Evolutionary conservation across 2,113 vertebrate species (phyloP), one percentile per base, ranked within the genome.

Genomic region (Perca schrenkii): DNA sequence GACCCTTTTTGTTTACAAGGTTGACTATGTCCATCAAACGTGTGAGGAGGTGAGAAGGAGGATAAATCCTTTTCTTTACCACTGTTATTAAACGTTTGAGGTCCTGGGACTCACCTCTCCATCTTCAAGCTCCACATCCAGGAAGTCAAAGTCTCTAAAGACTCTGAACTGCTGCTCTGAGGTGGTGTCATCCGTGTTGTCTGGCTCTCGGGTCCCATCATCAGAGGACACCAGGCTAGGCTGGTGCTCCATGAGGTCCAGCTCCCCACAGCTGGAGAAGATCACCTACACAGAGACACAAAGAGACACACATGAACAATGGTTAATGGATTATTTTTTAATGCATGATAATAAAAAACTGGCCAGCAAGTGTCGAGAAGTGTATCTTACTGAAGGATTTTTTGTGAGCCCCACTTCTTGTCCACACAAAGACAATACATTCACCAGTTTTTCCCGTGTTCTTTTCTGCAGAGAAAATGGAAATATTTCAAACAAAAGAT

Each of bases 91-190:
- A n/a, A 25, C 11, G 0, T 40, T 3, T 4, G 4, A 40, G 10
- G 14, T 58, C 36, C 17, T 5, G 4, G 60, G 13, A 80, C 93
- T 90, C 95, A 99, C 98, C 98, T 99, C 98, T 90, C 98, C 98
- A 54, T 99, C 98, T 91, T 99, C 98, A 80, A 99, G 96, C 86
- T 99, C 98, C 89, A 99, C 98, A 57, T 99, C 98, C 85, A 99
- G 95, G 94, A 99, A 99, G 88, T 99, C 98, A 84, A 99, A 99
- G 94, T 99, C 98, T 74, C 97, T 95, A 83, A 99, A 99, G 89
- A 99, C 98, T 83, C 98, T 92, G 92, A 99, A 99, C 91, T 99
- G 98, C 77, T 99, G 98, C 91, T 99, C 98, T 15, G 98, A 99
- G 87, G 97, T 96, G 7, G 96, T 96, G 92, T 99, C 98, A 8